Evolutionary conservation across 2,888 invertebrate species (phyloP).

Genomic region (Philereme transversata): DNA sequence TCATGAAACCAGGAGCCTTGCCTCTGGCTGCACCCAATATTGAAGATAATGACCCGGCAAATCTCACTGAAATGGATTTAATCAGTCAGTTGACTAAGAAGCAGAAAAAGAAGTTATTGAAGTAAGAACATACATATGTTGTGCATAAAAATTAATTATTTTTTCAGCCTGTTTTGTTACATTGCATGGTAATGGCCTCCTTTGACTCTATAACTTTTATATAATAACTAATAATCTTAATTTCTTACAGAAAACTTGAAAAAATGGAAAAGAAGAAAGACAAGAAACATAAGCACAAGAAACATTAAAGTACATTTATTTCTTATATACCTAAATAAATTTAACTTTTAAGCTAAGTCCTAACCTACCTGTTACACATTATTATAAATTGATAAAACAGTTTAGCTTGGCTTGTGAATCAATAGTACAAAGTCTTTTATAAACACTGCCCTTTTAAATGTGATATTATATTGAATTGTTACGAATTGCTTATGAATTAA

Average conservation of each 20-base stretch:
- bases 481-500: background rate
- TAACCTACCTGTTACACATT: background rate
- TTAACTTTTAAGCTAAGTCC: background rate
- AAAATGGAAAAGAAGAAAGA: slow-evolving; percentile 85
- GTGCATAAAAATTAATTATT: no score
- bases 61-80: slow-evolving; percentile 89
- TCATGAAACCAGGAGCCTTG: slow-evolving; percentile 91
- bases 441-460: slow-evolving; percentile 16
- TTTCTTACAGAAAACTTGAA: slow-evolving; percentile 85
- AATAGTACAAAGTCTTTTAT: slow-evolving; percentile 20
- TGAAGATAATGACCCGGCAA: slow-evolving; percentile 84
- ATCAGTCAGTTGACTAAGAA: slow-evolving; percentile 93
- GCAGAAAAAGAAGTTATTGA: slow-evolving; percentile 95
- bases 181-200: no score
- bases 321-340: background rate
- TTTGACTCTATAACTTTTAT: no score
- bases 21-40: slow-evolving; percentile 82
- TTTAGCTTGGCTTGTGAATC: slow-evolving; percentile 16
- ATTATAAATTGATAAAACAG: background rate
- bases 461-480: slow-evolving; percentile 13
- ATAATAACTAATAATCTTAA: background rate
- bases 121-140: slow-evolving; percentile 82
- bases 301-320: slow-evolving; percentile 42
- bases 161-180: no score
- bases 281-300: slow-evolving; percentile 69